These are phyloP conservation scores for Uropsilus gracilis DNA, from an alignment of 2,113 vertebrate species.

Conservation along the genomic window DNA sequence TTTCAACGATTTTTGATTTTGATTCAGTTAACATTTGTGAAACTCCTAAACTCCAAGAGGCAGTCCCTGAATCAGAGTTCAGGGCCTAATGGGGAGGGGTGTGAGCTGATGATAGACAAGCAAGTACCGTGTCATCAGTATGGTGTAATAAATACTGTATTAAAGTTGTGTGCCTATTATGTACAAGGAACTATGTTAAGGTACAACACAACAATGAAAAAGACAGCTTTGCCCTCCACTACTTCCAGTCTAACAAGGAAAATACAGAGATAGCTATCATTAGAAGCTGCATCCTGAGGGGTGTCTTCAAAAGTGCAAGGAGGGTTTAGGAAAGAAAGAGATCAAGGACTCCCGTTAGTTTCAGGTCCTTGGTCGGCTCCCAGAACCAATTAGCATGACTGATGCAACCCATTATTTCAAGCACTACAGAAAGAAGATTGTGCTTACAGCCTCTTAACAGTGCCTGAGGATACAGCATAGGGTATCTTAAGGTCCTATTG, in stretches of 20 bases:
- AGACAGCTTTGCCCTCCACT: conserved; percentile 35
- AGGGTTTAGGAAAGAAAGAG: conserved; percentile 18
- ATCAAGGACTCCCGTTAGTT: conserved; percentile 19
- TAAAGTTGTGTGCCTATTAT: background rate
- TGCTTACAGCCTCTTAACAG: background rate
- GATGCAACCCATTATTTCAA: conserved; percentile 45
- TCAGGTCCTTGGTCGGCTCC: background rate
- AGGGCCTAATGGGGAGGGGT: background rate
- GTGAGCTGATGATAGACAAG: background rate
- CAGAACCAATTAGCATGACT: conserved; percentile 43
- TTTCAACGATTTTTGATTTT: conserved; percentile 40
- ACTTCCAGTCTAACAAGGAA: conserved; percentile 31
- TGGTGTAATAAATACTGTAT: conserved; percentile 3
- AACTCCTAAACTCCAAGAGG: conserved; percentile 54
- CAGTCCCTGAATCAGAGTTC: background rate
- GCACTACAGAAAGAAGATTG: background rate
- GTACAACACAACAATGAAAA: background rate
- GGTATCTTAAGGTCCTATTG: conserved; percentile 13
- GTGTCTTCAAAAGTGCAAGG: background rate
- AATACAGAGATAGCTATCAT: background rate
- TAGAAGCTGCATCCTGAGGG: background rate
- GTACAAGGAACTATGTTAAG: background rate
- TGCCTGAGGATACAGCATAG: background rate
- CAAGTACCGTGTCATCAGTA: conserved; percentile 24
- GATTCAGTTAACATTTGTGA: conserved; percentile 34